Evolutionary conservation across 2,113 vertebrate species (phyloP), one percentile per base, ranked within the genome.

Genomic region (Cervus canadensis): DNA sequence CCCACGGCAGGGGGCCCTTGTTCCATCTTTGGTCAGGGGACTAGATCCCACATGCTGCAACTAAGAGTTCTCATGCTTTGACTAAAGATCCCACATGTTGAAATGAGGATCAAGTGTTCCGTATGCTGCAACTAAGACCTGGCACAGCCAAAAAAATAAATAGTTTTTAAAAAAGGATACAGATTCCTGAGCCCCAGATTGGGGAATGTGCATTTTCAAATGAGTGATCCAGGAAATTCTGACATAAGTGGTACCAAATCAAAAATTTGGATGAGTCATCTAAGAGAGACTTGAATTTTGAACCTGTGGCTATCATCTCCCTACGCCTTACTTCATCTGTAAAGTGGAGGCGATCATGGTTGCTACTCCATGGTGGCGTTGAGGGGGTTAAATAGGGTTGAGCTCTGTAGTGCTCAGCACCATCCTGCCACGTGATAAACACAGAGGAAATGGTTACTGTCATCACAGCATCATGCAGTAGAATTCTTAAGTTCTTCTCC

Each of bases 241-340:
- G 88, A 88, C 19, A 3, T 43, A 92, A 67, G 62, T 91, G 50
- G 48, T 52, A 40, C 15, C 0, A 6, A 64, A 54, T 48, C 5
- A 71, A 67, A 94, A 76, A 43, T 30, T 82, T 67, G 11, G 13
- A 43, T 9, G 74, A 89, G 45, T 86, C 7, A 3, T 83, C 71
- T 85, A 33, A 85, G 89, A 33, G 71, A 19, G 60, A 67, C 50
- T 59, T 76, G 76, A 33, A 89, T 89, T 87, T 50, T 19, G n/a
- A 50, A 40, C 57, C 14, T 33, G 76, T 7, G 88, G 8, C 60
- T 71, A 10, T 59, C 12, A 30, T 62, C 48, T 50, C 54, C 76
- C 23, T 26, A 15, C 2, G 19, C 78, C 1, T 0, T 62, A 52
- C 52, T 54, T 93, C 30, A 60, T 59, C 83, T 93, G 40, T 36